phyloP scores from a whole-genome alignment of 2,888 invertebrate species.

The Phengaris arion region DNA sequence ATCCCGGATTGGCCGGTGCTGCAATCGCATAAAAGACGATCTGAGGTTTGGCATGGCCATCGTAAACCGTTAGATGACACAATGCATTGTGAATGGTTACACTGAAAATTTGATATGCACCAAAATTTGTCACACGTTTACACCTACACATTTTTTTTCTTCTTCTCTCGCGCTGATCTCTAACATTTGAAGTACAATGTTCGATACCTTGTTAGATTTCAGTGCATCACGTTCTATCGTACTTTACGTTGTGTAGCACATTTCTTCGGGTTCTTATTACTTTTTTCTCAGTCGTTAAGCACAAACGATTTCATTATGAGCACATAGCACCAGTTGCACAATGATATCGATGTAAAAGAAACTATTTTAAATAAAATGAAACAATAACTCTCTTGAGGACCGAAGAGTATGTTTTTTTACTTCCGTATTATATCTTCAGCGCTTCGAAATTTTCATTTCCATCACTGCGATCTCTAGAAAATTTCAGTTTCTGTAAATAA shows the following conservation, averaged over 20 bases:
- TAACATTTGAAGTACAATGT: constrained; percentile 37
- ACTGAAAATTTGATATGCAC: constrained; percentile 68
- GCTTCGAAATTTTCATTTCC: not conserved
- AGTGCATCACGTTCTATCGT: constrained; percentile 35
- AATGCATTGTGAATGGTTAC: constrained; percentile 70
- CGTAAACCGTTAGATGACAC: constrained; percentile 63
- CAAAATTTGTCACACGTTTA: constrained; percentile 51
- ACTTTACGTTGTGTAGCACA: constrained; percentile 56
- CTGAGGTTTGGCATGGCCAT: constrained; percentile 87
- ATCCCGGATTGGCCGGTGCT: constrained; percentile 98
- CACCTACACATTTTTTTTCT: constrained; percentile 43
- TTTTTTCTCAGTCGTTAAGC: constrained; percentile 42
- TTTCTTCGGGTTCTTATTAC: constrained; percentile 49
- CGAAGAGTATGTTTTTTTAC: constrained; percentile 27
- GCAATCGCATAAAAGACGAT: constrained; percentile 86
- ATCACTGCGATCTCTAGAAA: constrained; percentile 45
- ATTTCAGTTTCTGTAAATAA: constrained; percentile 73
- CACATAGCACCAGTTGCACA: constrained; percentile 67
- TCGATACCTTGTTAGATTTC: constrained; percentile 38
- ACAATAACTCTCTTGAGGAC: constrained; percentile 22
- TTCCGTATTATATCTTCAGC: constrained; percentile 42
- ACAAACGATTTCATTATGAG: constrained; percentile 57
- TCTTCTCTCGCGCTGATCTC: constrained; percentile 42
- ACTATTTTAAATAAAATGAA: constrained; percentile 33
- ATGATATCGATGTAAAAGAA: constrained; percentile 54